These are phyloP conservation scores for Acanthiza pusilla DNA, from an alignment of 2,797 vertebrate genomes.

Conservation along the genomic window DNA sequence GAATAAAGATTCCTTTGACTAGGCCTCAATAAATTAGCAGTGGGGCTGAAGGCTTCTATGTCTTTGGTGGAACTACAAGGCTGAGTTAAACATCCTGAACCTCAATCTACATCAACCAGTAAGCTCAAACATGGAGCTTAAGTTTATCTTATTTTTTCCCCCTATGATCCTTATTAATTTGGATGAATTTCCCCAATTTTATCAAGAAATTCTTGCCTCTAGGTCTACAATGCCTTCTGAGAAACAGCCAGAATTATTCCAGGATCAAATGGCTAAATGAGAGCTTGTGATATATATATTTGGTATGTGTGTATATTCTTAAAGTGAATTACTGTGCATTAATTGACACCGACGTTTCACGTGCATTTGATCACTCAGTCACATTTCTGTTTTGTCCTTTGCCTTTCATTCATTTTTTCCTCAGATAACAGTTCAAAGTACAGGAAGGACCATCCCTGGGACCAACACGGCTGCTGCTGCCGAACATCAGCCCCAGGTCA, in stretches of 20 bases:
- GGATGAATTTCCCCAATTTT: not conserved
- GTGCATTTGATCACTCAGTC: not conserved
- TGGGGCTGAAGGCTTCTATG: not conserved
- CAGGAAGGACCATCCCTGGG: not conserved
- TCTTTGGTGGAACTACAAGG: not conserved
- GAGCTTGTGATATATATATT: not conserved
- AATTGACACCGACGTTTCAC: not conserved
- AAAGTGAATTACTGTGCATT: not conserved
- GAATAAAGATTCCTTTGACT: not conserved
- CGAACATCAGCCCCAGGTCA: not conserved
- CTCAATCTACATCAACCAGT: not conserved
- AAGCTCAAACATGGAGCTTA: not conserved
- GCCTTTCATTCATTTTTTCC: not conserved
- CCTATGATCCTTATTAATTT: not conserved
- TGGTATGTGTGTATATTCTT: not conserved
- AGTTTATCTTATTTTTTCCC: rapidly evolving
- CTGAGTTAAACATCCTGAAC: not conserved
- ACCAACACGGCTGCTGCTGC: rapidly evolving
- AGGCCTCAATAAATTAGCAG: not conserved
- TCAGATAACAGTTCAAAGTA: not conserved
- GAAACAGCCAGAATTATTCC: not conserved
- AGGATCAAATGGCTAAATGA: not conserved
- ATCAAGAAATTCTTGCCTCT: not conserved
- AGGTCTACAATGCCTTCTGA: not conserved
- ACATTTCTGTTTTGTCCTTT: not conserved